phyloP scores from a whole-genome alignment of 2,888 invertebrate species.

The Ennomos erosarius region DNA sequence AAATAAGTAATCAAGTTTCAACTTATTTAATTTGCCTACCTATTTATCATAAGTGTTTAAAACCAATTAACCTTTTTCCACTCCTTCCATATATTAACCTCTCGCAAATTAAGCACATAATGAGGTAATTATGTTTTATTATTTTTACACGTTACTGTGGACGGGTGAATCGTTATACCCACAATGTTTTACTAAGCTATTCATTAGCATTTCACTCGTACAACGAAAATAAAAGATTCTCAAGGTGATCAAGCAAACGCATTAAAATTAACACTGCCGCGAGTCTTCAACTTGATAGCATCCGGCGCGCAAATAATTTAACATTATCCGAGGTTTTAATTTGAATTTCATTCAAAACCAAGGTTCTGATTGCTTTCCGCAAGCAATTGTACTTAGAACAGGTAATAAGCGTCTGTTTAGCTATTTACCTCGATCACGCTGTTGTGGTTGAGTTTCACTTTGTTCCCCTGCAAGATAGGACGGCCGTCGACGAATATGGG shows the following conservation, averaged over 20 bases:
- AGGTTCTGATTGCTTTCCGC: slow-evolving; percentile 11
- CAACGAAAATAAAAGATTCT: background rate
- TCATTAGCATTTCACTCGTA: background rate
- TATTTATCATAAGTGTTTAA: no score
- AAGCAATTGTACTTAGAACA: slow-evolving; percentile 9
- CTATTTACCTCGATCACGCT: slow-evolving; percentile 94
- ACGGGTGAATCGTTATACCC: no score
- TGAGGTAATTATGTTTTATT: no score
- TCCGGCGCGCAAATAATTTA: slow-evolving; percentile 12
- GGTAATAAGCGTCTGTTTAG: slow-evolving; percentile 3
- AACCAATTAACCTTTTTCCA: no score
- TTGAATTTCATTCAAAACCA: slow-evolving; percentile 14
- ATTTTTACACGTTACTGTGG: no score
- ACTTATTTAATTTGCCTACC: no score
- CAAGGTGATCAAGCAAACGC: slow-evolving; percentile 2
- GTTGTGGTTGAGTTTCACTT: slow-evolving; percentile 96
- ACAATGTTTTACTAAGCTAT: background rate
- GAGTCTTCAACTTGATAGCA: slow-evolving; percentile 4
- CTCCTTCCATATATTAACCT: no score
- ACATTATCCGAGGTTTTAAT: slow-evolving; percentile 12
- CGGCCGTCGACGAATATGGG: slow-evolving; percentile 97
- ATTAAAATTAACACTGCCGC: background rate
- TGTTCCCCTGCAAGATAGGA: slow-evolving; percentile 94
- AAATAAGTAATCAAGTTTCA: no score
- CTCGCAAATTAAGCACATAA: no score